Evolutionary conservation across 2,888 invertebrate species (phyloP), one percentile per base, ranked within the genome.

Genomic region (Pseudeuparius sepicola): DNA sequence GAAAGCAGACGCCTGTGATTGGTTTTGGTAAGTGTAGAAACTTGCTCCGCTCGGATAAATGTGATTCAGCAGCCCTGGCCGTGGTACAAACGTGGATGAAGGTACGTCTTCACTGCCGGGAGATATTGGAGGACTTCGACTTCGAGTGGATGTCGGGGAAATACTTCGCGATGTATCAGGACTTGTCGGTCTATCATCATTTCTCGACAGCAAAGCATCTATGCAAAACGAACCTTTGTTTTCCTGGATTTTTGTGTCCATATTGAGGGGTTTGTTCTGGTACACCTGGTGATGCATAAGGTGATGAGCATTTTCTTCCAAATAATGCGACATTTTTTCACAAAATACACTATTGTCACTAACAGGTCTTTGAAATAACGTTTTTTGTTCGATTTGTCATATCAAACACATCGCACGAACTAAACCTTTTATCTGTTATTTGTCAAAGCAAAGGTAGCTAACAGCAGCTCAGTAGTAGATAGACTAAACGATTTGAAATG

Each of bases 61-160:
- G 36, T 63, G 59, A 42, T 57, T 70, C 4, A 75, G 61, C 0
- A 75, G 66, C 1, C 75, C 74, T 0, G 74, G 74, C 40, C 73
- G 67, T 1, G 76, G 76, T 48, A 78, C 70, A 42, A 75, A 63
- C 14, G 57, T 53, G 31, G 60, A 59, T 37, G 56, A 55, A 17
- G 64, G 63, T 42, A 69, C 75, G 31, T 82, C 84, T 54, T 87
- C 87, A 17, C 84, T 85, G 2, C 86, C 86, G 0, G 86, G 86
- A 6, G 86, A 86, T 27, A 87, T 87, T 1, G 86, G 85, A 1
- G 86, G 86, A 59, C 85, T 85, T 37, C 79, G 79, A 51, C 78
- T 78, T 42, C 74, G 74, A 17, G 78, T 71, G 10, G 59, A 56
- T 7, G 54, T 49, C 28, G 63, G 61, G 10, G 61, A 59, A 24